phyloP scores from a whole-genome alignment of 2,797 vertebrate genomes.

The Adrianichthys oophorus region DNA sequence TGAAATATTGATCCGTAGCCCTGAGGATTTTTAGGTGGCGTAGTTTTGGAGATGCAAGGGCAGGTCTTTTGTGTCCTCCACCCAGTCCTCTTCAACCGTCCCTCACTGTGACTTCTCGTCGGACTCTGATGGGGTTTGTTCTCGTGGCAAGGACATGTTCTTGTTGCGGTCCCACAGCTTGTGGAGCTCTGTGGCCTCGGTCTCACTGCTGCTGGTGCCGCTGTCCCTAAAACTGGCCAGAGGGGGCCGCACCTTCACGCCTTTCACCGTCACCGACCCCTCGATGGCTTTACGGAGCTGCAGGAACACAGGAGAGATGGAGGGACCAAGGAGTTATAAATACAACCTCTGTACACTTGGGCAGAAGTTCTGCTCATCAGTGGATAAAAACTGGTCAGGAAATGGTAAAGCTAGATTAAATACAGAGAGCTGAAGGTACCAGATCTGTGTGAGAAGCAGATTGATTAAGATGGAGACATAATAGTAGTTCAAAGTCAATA shows the following conservation, averaged over 20 bases:
- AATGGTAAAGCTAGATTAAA: too few species aligned
- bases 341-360: not conserved
- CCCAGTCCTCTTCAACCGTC: slow-evolving; percentile 6
- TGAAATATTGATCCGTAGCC: slow-evolving; percentile 68
- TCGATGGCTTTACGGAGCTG: slow-evolving; percentile 96
- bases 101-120: slow-evolving; percentile 86
- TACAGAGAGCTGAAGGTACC: too few species aligned
- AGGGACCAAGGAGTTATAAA: not conserved
- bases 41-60: slow-evolving; percentile 50
- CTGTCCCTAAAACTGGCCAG: slow-evolving; percentile 94
- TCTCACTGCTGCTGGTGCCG: slow-evolving; percentile 89
- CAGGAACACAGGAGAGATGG: not conserved
- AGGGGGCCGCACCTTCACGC: slow-evolving; percentile 90
- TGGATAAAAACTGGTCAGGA: too few species aligned
- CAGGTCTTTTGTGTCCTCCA: slow-evolving; percentile 22
- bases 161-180: slow-evolving; percentile 93
- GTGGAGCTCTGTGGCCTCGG: slow-evolving; percentile 89
- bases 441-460: too few species aligned
- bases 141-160: slow-evolving; percentile 84
- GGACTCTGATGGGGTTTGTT: slow-evolving; percentile 82
- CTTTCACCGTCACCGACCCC: slow-evolving; percentile 91
- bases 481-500: too few species aligned
- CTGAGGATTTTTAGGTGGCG: slow-evolving; percentile 71
- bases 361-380: not conserved
- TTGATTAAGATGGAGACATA: too few species aligned